phyloP scores from a whole-genome alignment of 2,888 invertebrate genomes.

The Arge pagana region DNA sequence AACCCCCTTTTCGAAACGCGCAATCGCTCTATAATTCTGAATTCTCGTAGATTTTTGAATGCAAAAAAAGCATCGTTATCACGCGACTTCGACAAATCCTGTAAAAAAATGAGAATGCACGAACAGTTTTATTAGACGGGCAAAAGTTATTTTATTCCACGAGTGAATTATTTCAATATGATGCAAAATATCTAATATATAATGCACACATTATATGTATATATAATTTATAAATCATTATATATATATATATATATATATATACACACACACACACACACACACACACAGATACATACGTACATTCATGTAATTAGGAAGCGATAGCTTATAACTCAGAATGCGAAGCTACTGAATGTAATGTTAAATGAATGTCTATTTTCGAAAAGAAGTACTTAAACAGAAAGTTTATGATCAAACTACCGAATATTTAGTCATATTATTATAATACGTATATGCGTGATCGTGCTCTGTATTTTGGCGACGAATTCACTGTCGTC shows the following conservation, averaged over 20 bases:
- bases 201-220: conserved; percentile 1
- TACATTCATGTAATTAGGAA: background rate
- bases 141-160: conserved; percentile 3
- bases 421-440: too few species aligned
- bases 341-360: conserved; percentile 2
- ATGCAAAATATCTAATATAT: background rate
- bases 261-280: background rate
- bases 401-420: background rate
- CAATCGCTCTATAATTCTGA: too few species aligned
- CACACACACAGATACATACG: background rate
- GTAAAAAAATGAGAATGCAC: background rate
- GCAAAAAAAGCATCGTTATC: too few species aligned
- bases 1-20: too few species aligned
- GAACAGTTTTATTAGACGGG: background rate
- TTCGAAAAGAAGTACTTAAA: conserved; percentile 6
- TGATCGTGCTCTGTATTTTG: too few species aligned
- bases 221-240: too few species aligned
- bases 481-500: too few species aligned
- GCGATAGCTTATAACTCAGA: background rate
- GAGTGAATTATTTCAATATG: background rate
- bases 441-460: conserved; percentile 2
- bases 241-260: conserved; percentile 6
- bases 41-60: too few species aligned
- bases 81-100: background rate
- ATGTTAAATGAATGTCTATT: conserved; percentile 13